Evolutionary conservation across 2,113 vertebrate genomes (phyloP).

Genomic region (Scomber colias): DNA sequence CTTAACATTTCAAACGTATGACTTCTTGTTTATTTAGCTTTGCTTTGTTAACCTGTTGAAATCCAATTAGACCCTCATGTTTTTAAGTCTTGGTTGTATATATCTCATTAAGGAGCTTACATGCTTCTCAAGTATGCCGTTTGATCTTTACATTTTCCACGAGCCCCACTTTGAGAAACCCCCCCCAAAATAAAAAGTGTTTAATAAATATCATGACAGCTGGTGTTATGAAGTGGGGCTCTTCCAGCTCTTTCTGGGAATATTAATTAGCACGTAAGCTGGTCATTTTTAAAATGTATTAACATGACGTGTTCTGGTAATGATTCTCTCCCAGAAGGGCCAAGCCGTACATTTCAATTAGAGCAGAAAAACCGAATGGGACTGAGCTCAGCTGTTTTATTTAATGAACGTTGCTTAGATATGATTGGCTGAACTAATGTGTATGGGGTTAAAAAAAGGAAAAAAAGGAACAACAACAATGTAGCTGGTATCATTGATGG

Average conservation of each 20-base stretch:
- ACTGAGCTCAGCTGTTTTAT: conserved; percentile 64
- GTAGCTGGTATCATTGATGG: conserved; percentile 41
- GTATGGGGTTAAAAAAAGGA: background rate
- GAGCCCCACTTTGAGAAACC: background rate
- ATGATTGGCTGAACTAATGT: conserved; percentile 54
- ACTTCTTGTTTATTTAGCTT: conserved; percentile 1
- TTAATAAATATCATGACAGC: conserved; percentile 51
- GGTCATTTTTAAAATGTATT: conserved; percentile 68
- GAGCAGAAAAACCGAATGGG: conserved; percentile 49
- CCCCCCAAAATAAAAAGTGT: conserved; percentile 9
- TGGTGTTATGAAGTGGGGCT: conserved; percentile 63
- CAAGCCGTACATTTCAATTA: conserved; percentile 61
- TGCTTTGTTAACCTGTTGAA: background rate
- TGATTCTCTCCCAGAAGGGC: conserved; percentile 55
- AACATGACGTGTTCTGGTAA: conserved; percentile 61
- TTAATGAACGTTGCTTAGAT: conserved; percentile 42
- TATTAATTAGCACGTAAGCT: conserved; percentile 73
- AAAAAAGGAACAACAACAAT: conserved; percentile 29
- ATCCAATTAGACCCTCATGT: background rate
- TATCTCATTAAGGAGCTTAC: background rate
- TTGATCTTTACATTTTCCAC: background rate
- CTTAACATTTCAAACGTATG: background rate
- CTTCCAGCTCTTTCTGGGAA: conserved; percentile 52
- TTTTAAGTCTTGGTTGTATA: background rate
- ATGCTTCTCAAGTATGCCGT: background rate